Evolutionary conservation across 2,113 vertebrate species (phyloP), one percentile per base, ranked within the genome.

Genomic region (Solenodon paradoxus): DNA sequence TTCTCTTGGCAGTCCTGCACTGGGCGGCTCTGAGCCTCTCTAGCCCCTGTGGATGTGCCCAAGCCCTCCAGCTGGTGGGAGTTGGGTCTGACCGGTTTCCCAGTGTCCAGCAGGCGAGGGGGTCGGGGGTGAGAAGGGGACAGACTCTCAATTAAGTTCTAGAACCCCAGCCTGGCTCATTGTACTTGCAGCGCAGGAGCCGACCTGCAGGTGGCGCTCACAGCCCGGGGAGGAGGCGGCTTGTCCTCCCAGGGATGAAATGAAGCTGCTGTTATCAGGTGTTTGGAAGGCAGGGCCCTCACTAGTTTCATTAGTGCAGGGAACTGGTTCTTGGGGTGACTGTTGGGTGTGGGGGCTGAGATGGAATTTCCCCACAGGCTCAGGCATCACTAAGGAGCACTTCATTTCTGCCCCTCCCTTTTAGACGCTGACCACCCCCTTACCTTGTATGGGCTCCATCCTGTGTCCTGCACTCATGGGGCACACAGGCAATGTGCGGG

Each of bases 201-300:
- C 6, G 87, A 72, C 80, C 92, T 95, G 92, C 61, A 95, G 94
- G 53, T 94, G 95, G 96, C 42, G 5, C 6, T 2, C 80, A 30
- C 12, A 72, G 63, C 45, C 49, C 38, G 49, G 40, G 40, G 42
- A n/a, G 61, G 51, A 93, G 71, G 57, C 3, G 2, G 17, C 53
- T 12, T 0, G 42, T 49, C n/a, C 47, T 64, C n/a, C 10, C 40
- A 24, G 28, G 7, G 66, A 20, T 0, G 15, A 64, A 12, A 19
- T 0, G 26, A 38, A 71, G 72, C 26, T 9, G 40, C 57, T 1
- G 19, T 64, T 38, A 26, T 5, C 30, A 53, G 42, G 69, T 12
- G n/a, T 17, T 61, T 38, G 71, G 22, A 64, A 26, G 1, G 13
- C 7, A 49, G 66, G 42, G 42, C 49, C 64, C 38, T 45, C 74